Base-by-base conservation (phyloP, 92 coral and sea anemone genomes). In the Palythoa grandiflora region DNA sequence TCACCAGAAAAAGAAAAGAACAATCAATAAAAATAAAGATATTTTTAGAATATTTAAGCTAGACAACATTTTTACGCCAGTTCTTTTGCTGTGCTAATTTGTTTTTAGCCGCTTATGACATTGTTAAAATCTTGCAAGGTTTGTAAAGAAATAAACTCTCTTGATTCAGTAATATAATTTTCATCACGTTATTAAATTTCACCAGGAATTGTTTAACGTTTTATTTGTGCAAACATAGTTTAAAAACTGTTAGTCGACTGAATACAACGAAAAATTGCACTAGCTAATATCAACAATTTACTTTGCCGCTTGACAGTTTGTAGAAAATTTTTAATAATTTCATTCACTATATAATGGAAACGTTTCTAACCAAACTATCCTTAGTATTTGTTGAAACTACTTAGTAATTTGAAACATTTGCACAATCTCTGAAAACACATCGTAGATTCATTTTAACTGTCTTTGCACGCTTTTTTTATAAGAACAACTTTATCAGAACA, bases 141-240 rank as follows among this genome's bases (percentile, higher is more conserved):
- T 70, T 70, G 8, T 9, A 51, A 10, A 50, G 21, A 65, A 1
- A 19, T 1, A 9, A 17, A 44, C 65, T 38, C 19, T 9, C 68
- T 61, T 3, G 65, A 66, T 44, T 71, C 38, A 81, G 75, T n/a
- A 81, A 48, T 50, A 81, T 44, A 35, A 59, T 81, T 68, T 80
- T 48, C 38, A 47, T 40, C 65, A 65, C 39, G 20, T 81, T 81
- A 66, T 19, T 81, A 65, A 48, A 81, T 81, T 81, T 66, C 40
- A 48, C 47, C 14, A 28, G 14, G 61, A 66, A 65, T 48, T 81
- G 75, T 66, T 63, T 65, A 81, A 81, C 86, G 61, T 81, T 81
- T 77, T 66, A 81, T 66, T 21, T 65, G 63, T 38, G 86, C 59
- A 81, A 81, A 81, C 75, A 81, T 20, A 65, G 75, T 66, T 65